Evolutionary conservation across 2,113 vertebrate genomes (phyloP), one percentile per base, ranked within the genome.

Genomic region (Sterna hirundo): DNA sequence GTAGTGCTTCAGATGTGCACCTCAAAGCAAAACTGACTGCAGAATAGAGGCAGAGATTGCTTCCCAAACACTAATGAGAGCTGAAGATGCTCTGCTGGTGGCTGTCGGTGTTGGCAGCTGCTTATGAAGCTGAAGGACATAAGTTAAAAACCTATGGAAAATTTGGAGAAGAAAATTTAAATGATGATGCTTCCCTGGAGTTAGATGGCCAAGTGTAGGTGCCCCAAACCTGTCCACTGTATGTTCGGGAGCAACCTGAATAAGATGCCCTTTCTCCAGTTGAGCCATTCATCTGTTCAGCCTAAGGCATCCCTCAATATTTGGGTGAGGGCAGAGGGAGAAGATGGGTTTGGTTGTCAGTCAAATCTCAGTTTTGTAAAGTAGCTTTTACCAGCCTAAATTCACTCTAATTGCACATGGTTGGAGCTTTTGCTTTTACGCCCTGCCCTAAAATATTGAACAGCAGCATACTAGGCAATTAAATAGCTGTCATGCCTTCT

Each of bases 401-500:
- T 83, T 83, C 47, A 74, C 75, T 74, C 51, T 68, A 86, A 91
- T 95, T 77, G 57, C 57, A 55, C 61, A 42, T 57, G 30, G 44
- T 36, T 76, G 79, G 55, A 83, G 68, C 42, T 87, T 93, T 94
- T 90, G 58, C 32, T 66, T 95, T 95, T 91, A 82, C 19, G 62
- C 26, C n/a, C 51, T 90, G 36, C 81, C 47, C 78, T 95, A 78
- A 94, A 95, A 93, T 78, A 91, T 34, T 44, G 62, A 87, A 60
- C 55, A 86, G 68, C 40, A 62, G 51, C 32, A 18, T 74, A 38
- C 18, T 72, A 72, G 25, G 66, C 72, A 94, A 92, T 97, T 94
- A 96, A 95, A 85, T 84, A 93, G 52, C 88, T 91, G 84, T 83
- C 94, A 90, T 90, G 42, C 87, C 69, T 95, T 87, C 65, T 91